Conservation (phyloP, 2,888 invertebrate genomes). For the Drosophila kuntzei region DNA sequence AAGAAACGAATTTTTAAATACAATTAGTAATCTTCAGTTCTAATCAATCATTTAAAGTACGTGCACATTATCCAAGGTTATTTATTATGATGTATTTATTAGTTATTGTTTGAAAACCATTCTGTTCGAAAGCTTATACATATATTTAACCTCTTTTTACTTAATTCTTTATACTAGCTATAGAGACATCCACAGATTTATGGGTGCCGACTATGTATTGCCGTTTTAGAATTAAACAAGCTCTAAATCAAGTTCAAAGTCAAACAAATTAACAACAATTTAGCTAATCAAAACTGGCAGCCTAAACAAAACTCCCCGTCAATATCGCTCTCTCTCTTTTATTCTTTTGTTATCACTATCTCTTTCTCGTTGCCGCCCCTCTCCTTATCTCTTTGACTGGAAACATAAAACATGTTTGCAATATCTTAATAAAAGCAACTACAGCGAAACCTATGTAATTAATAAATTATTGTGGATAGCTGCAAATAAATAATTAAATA, state of each 20-base stretch:
- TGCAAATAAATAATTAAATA: slow-evolving; percentile 57
- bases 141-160: background rate
- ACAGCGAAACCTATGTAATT: slow-evolving; percentile 46
- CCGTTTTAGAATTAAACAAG: slow-evolving; percentile 60
- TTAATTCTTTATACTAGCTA: background rate
- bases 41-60: slow-evolving; percentile 5
- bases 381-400: background rate
- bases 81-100: slow-evolving; percentile 24
- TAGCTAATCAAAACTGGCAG: slow-evolving; percentile 65
- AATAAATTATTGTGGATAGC: slow-evolving; percentile 47
- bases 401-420: slow-evolving; percentile 70
- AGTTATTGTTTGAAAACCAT: slow-evolving; percentile 3
- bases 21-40: background rate
- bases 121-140: background rate
- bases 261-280: slow-evolving; percentile 77
- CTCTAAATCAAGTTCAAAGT: slow-evolving; percentile 80
- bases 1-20: background rate
- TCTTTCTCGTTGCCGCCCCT: background rate
- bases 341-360: background rate
- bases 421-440: slow-evolving; percentile 15
- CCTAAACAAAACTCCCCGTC: slow-evolving; percentile 33
- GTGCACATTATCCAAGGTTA: slow-evolving; percentile 6
- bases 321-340: background rate
- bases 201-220: slow-evolving; percentile 44
- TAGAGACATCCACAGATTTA: slow-evolving; percentile 25